A percentile compares a stretch with the other conserved stretches of the same genome.
Evolutionary conservation across 2,113 vertebrate species (phyloP).

Genomic region (Neopipo cinnamomea): DNA sequence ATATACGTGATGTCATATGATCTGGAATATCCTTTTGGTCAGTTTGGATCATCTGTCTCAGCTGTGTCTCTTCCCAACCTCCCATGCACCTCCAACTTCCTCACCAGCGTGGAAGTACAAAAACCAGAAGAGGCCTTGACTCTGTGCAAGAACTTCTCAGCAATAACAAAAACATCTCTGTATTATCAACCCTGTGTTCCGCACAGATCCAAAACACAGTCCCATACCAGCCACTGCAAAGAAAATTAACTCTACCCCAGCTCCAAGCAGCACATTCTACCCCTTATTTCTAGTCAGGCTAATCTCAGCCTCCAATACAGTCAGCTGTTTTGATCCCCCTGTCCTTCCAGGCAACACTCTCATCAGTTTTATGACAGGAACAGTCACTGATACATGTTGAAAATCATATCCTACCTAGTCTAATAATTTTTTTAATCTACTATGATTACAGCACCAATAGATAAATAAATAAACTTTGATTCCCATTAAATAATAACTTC

Average conservation of each 20-base stretch:
- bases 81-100: fast-evolving
- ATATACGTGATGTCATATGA: neutral
- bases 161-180: neutral
- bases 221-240: neutral
- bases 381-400: neutral
- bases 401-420: neutral
- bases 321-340: neutral
- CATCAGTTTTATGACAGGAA: neutral
- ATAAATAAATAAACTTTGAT: neutral
- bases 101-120: fast-evolving
- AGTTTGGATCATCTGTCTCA: neutral
- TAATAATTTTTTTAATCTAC: neutral
- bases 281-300: neutral
- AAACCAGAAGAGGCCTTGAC: neutral
- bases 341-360: neutral
- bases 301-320: neutral
- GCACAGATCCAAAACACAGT: neutral
- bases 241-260: neutral
- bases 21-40: neutral
- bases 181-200: neutral
- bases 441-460: neutral
- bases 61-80: neutral
- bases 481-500: neutral
- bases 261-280: neutral
- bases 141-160: neutral